Conservation (phyloP, 2,888 invertebrate genomes). For the Andrena haemorrhoa region DNA sequence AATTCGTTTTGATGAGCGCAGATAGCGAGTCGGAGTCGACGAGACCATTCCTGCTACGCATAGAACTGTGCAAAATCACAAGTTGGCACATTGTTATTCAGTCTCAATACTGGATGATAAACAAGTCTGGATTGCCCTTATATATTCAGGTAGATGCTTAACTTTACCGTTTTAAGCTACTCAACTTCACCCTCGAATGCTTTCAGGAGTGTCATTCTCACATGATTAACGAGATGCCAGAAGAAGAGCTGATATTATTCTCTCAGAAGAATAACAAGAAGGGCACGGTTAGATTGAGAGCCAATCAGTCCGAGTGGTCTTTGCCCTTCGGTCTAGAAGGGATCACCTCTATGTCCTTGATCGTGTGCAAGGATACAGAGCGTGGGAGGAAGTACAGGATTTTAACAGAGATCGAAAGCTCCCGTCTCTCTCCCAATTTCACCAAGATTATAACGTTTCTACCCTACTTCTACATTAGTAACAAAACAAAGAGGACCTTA, state of each 20-base stretch:
- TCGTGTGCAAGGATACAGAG: slow-evolving; percentile 90
- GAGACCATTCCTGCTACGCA: slow-evolving; percentile 89
- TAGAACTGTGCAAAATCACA: slow-evolving; percentile 88
- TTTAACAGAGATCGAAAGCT: slow-evolving; percentile 89
- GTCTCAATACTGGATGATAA: slow-evolving; percentile 95
- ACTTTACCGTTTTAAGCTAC: background rate
- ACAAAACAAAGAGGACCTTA: slow-evolving; percentile 87
- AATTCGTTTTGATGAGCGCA: slow-evolving; percentile 88
- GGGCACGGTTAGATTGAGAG: slow-evolving; percentile 86
- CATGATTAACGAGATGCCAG: slow-evolving; percentile 86
- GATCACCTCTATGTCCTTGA: slow-evolving; percentile 91
- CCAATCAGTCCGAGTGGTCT: slow-evolving; percentile 89
- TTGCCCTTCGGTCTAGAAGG: slow-evolving; percentile 89
- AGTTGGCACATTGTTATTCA: slow-evolving; percentile 90
- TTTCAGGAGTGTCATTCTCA: slow-evolving; percentile 88
- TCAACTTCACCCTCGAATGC: background rate
- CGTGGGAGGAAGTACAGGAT: slow-evolving; percentile 90
- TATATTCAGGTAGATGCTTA: slow-evolving; percentile 89
- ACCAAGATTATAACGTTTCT: slow-evolving; percentile 92
- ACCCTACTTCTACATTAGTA: slow-evolving; percentile 92
- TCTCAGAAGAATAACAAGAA: slow-evolving; percentile 87
- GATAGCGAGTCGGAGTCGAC: slow-evolving; percentile 89
- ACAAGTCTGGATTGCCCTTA: slow-evolving; percentile 94
- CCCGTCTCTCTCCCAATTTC: slow-evolving; percentile 90
- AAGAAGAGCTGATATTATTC: slow-evolving; percentile 90